Percentiles rank a stretch among this genome's conserved stretches.
Evolutionary conservation across 30 jellyfish, hydroid and myxozoan genomes (phyloP).

Genomic region (Pelagia noctiluca): DNA sequence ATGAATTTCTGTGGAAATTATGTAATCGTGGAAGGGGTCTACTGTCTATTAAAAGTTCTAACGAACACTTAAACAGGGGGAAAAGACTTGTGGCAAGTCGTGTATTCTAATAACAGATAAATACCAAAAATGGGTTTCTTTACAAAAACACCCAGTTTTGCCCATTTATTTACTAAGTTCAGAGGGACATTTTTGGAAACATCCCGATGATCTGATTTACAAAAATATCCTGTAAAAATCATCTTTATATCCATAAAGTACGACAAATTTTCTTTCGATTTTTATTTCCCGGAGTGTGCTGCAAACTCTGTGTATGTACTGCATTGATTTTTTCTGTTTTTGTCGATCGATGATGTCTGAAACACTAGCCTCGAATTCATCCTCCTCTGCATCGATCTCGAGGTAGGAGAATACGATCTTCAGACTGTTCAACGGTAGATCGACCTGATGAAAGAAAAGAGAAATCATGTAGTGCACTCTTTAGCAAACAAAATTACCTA

Average conservation of each 20-base stretch:
- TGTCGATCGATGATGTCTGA: conserved; percentile 69
- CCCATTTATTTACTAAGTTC: too few species aligned
- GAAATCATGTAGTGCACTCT: not conserved
- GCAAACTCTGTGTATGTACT: conserved; percentile 63
- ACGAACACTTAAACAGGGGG: too few species aligned
- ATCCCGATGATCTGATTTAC: not conserved
- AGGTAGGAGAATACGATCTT: conserved; percentile 75
- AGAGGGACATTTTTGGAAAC: not conserved
- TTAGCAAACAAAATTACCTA: not conserved
- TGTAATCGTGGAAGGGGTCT: too few species aligned
- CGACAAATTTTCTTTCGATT: conserved; percentile 60
- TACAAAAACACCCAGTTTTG: too few species aligned
- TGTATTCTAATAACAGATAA: too few species aligned
- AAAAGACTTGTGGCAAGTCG: too few species aligned
- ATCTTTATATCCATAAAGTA: conserved; percentile 66
- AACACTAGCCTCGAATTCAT: conserved; percentile 88
- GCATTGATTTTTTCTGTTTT: conserved; percentile 37
- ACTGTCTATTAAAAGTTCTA: too few species aligned
- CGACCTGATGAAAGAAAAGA: conserved; percentile 53
- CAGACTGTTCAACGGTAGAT: conserved; percentile 68
- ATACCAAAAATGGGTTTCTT: too few species aligned
- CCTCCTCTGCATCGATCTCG: conserved; percentile 81
- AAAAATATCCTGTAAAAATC: conserved; percentile 66
- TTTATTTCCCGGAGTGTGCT: conserved; percentile 52
- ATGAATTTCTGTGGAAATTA: too few species aligned